Conservation (phyloP, 2,113 vertebrate genomes). For the Myotis brandtii region DNA sequence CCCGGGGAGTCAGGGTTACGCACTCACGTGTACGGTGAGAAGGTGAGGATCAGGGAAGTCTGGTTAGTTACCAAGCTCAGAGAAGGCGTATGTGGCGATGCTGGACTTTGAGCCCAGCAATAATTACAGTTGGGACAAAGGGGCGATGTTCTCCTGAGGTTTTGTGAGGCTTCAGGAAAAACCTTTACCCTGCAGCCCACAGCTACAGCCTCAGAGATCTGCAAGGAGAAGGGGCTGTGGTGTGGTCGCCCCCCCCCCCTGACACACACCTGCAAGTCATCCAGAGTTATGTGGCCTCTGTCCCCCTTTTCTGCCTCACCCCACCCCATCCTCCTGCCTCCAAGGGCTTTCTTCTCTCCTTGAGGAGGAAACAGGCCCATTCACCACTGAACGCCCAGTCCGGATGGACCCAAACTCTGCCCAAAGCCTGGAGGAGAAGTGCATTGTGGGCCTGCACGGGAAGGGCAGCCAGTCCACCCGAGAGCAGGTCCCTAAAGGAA, state of each 20-base stretch:
- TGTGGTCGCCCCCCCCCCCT: background rate
- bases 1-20: background rate
- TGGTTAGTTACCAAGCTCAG: background rate
- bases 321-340: background rate
- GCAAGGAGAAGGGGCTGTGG: background rate
- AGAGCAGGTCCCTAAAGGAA: background rate
- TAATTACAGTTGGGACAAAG: background rate
- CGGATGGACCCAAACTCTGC: background rate
- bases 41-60: background rate
- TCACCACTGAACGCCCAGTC: background rate
- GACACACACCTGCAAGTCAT: background rate
- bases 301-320: background rate
- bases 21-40: background rate
- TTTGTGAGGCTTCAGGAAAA: background rate
- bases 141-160: background rate
- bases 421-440: background rate
- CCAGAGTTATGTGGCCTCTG: background rate
- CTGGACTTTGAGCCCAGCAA: background rate
- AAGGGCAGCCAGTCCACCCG: background rate
- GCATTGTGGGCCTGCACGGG: background rate
- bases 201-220: background rate
- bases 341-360: background rate
- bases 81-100: background rate
- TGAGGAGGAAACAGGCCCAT: background rate
- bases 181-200: background rate